Evolutionary conservation across 2,797 vertebrate genomes (phyloP), one percentile per base, ranked within the genome.

Genomic region (Salarias fasciatus): DNA sequence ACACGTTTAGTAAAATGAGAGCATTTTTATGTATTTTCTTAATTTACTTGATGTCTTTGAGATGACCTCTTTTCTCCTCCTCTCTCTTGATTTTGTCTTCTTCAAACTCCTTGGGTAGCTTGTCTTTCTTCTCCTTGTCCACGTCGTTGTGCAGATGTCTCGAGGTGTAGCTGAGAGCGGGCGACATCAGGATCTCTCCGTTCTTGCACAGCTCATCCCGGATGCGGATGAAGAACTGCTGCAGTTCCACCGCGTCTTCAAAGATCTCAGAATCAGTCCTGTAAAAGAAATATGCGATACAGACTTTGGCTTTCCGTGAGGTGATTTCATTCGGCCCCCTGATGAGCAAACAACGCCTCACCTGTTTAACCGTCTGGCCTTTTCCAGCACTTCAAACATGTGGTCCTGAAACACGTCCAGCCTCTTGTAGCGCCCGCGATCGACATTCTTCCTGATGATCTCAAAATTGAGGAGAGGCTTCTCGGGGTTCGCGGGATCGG

Each of bases 231-330:
- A 99, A 96, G 84, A 99, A 99, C 84, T 98, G 97, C 79, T 99
- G 97, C 77, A 99, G 94, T 84, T 99, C 98, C 10, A 99, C 96
- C 0, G 98, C 95, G 77, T 99, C 98, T 76, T 99, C 98, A 1
- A 97, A 99, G 82, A 99, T 99, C 92, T 99, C 97, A 0, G 97
- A 99, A 88, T 99, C 97, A 30, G 97, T 99, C 90, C 96, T 94
- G 70, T 48, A 46, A 56, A 61, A 9, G 6, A 35, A 6, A 35
- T 35, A 6, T 6, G 10, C n/a, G 5, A 77, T 9, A 44, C 2
- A 15, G 44, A 31, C 2, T 37, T 52, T 18, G 33, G 33, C 33
- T 35, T 35, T 35, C 6, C 33, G 2, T 24, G 2, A 24, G 18
- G 18, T 24, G 18, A 24, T 24, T 2, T 24, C 18, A 24, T 24